A percentile compares a stretch with the other conserved stretches of the same genome.
phyloP scores from a whole-genome alignment of 1,140 invertebrate genomes.

The Drosophila dunni region DNA sequence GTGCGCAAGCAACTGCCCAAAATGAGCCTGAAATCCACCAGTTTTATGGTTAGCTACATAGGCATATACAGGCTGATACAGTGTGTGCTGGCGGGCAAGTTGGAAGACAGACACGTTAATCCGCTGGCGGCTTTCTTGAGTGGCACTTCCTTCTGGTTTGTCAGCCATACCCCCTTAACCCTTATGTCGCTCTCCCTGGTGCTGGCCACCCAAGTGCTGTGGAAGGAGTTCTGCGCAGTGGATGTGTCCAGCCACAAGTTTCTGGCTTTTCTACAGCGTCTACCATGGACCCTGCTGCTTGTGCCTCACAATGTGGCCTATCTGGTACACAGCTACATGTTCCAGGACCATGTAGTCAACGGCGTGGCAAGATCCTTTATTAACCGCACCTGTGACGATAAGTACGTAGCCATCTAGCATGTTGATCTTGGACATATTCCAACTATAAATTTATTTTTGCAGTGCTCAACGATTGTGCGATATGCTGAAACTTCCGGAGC shows the following conservation, averaged over 20 bases:
- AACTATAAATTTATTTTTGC: slow-evolving; percentile 1
- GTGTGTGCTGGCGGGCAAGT: slow-evolving; percentile 14
- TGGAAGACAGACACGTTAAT: slow-evolving; percentile 17
- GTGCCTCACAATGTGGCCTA: slow-evolving; percentile 50
- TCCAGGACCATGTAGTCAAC: slow-evolving; percentile 24
- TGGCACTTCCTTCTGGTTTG: slow-evolving; percentile 33
- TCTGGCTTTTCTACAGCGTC: slow-evolving; percentile 16
- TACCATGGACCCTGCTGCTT: slow-evolving; percentile 49
- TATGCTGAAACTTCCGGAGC: slow-evolving; percentile 19
- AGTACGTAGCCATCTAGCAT: slow-evolving; percentile 28
- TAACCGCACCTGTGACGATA: slow-evolving; percentile 51
- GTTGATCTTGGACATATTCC: not conserved
- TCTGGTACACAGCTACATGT: slow-evolving; percentile 44
- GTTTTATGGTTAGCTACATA: slow-evolving; percentile 51
- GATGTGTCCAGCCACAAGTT: not conserved
- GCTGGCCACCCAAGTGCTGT: slow-evolving; percentile 55
- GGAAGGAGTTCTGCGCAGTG: slow-evolving; percentile 39
- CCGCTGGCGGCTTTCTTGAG: slow-evolving; percentile 53
- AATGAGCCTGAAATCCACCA: slow-evolving; percentile 39
- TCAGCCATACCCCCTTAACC: slow-evolving; percentile 36
- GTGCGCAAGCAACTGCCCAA: slow-evolving; percentile 3
- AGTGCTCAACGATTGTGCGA: slow-evolving; percentile 41
- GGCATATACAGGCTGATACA: slow-evolving; percentile 53
- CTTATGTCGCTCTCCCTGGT: slow-evolving; percentile 54
- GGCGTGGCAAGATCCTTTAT: slow-evolving; percentile 48